These are phyloP conservation scores for Dicaeum eximium DNA, from an alignment of 2,113 vertebrate species.

Conservation along the genomic window DNA sequence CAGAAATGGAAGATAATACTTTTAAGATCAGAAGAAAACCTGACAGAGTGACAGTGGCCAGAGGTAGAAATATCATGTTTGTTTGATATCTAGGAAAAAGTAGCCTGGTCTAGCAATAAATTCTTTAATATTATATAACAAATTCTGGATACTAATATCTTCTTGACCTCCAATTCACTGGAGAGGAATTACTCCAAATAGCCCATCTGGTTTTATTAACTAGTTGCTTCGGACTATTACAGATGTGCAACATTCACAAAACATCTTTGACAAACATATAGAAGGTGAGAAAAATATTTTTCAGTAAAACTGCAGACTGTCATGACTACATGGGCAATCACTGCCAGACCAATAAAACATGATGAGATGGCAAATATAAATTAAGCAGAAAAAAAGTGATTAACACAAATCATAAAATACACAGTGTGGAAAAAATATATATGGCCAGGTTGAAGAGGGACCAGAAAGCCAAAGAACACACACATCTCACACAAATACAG, in stretches of 20 bases:
- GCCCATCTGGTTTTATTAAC: slow-evolving; percentile 10
- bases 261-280: not conserved
- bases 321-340: not conserved
- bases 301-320: not conserved
- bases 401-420: not conserved
- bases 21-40: not conserved
- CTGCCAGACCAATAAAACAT: not conserved
- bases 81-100: not conserved
- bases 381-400: not conserved
- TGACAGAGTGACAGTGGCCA: not conserved
- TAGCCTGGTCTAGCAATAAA: not conserved
- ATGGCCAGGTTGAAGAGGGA: not conserved
- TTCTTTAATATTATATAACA: not conserved
- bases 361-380: not conserved
- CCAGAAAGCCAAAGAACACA: not conserved
- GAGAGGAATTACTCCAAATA: not conserved
- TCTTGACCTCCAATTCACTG: not conserved
- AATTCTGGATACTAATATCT: not conserved
- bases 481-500: not conserved
- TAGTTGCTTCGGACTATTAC: not conserved
- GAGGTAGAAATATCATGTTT: not conserved
- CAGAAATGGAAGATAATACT: not conserved
- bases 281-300: not conserved
- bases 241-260: not conserved
- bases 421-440: not conserved